Evolutionary conservation across 2,888 invertebrate genomes (phyloP).

Genomic region (Ectemnius cavifrons): DNA sequence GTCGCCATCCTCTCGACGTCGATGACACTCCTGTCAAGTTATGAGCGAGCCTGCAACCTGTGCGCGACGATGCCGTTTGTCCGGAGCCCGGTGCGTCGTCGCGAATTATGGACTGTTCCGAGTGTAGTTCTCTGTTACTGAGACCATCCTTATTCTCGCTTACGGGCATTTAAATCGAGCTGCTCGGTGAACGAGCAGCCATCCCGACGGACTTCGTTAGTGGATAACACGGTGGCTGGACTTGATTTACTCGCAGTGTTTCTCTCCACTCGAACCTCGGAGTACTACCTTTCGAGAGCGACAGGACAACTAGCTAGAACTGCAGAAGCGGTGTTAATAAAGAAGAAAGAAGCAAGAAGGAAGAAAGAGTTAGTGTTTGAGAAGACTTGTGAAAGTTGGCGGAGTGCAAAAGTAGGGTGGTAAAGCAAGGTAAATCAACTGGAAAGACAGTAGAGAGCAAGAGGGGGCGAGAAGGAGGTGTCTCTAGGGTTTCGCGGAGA

Average conservation of each 20-base stretch:
- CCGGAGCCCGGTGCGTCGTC: slow-evolving; percentile 49
- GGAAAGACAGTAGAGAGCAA: background rate
- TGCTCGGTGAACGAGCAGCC: slow-evolving; percentile 2
- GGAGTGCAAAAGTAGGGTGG: background rate
- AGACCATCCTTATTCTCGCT: slow-evolving; percentile 3
- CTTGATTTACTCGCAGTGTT: background rate
- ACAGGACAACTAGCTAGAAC: background rate
- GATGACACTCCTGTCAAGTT: slow-evolving; percentile 31
- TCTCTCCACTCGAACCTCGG: background rate
- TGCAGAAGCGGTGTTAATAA: background rate
- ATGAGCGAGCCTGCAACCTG: slow-evolving; percentile 41
- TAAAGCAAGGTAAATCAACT: background rate
- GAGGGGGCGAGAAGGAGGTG: background rate
- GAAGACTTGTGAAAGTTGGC: background rate
- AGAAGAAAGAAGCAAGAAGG: background rate
- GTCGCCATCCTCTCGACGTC: background rate
- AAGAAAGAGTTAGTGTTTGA: background rate
- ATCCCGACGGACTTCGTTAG: slow-evolving; percentile 5
- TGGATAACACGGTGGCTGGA: background rate
- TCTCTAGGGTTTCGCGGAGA: slow-evolving; percentile 65
- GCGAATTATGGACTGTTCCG: slow-evolving; percentile 60
- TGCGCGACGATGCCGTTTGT: slow-evolving; percentile 42
- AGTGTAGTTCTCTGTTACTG: slow-evolving; percentile 46
- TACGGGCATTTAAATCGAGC: background rate
- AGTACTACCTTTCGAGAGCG: background rate